Evolutionary conservation across 2,888 invertebrate genomes (phyloP), one percentile per base, ranked within the genome.

Genomic region (Stomorhina lunata): DNA sequence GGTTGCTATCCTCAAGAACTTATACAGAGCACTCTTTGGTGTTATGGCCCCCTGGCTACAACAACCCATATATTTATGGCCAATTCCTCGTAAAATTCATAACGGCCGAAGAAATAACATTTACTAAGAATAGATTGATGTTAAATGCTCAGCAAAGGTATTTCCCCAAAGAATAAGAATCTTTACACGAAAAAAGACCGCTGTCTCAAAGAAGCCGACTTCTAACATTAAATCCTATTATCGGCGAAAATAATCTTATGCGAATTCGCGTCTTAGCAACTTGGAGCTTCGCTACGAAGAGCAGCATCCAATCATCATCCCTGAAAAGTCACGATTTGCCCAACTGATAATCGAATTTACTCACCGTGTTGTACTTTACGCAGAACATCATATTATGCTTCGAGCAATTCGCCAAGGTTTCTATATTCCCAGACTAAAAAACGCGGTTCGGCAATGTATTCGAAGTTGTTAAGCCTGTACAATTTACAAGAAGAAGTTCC

Each of bases 301-400:
- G 48, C 40, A 53, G 0, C 59, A 66, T 12, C 77, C 81, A 0
- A 71, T 77, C 5, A 75, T 82, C 15, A 25, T 82, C 3, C 75
- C 80, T 3, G 66, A 43, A 0, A 25, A 40, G 1, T 77, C 80
- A 4, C 5, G 2, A 1, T 79, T 50, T 27, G 48, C 65, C 9
- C 43, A 68, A 22, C 20, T 84, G 0, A 50, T 34, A 32, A 20
- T 84, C 0, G 6, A 61, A 3, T 76, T 81, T n/a, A 9, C 57
- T 0, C 79, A 84, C n/a, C 20, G 66, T 0, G 25, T 84, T 4
- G 59, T 76, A 0, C 43, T 84, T 4, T 78, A 84, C 15, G 81
- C 80, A 2, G 72, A 75, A 29, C 59, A 55, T 9, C 59, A 61
- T 27, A 50, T 80, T 0, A 81, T 84, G 77, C 3, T 77, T 0